Conservation (phyloP, 2,113 vertebrate genomes). For the Salvelinus sp. region DNA sequence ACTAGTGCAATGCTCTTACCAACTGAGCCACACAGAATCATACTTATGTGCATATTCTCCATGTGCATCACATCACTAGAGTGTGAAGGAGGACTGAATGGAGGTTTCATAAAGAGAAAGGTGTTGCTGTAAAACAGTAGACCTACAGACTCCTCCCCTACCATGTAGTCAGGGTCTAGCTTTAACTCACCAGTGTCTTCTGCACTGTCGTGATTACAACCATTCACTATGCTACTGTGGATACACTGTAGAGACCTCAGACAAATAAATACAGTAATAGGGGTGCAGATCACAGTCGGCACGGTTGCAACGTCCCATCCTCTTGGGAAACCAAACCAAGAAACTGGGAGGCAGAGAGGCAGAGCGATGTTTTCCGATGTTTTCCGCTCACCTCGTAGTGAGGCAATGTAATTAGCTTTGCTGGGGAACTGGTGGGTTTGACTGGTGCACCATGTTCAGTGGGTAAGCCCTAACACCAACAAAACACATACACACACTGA, state of each 20-base stretch:
- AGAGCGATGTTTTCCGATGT: not conserved
- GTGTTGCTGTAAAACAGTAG: not conserved
- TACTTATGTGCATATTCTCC: not conserved
- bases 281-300: too few relatives aligned
- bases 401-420: slow-evolving; percentile 42
- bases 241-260: slow-evolving; percentile 1
- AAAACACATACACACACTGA: not conserved
- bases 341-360: not conserved
- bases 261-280: slow-evolving; percentile 18
- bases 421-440: slow-evolving; percentile 12
- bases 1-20: too few relatives aligned
- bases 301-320: not conserved
- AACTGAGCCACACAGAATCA: too few relatives aligned
- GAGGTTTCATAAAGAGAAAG: not conserved
- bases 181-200: slow-evolving; percentile 2
- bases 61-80: not conserved
- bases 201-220: slow-evolving; percentile 14
- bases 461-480: slow-evolving; percentile 27
- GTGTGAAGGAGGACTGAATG: not conserved
- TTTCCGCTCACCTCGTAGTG: not conserved
- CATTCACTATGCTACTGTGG: slow-evolving; percentile 1
- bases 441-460: slow-evolving; percentile 20
- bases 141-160: not conserved
- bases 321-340: slow-evolving; percentile 2
- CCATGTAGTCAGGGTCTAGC: not conserved